phyloP scores from a whole-genome alignment of 2,888 invertebrate species.

The Calameuta pallipes region DNA sequence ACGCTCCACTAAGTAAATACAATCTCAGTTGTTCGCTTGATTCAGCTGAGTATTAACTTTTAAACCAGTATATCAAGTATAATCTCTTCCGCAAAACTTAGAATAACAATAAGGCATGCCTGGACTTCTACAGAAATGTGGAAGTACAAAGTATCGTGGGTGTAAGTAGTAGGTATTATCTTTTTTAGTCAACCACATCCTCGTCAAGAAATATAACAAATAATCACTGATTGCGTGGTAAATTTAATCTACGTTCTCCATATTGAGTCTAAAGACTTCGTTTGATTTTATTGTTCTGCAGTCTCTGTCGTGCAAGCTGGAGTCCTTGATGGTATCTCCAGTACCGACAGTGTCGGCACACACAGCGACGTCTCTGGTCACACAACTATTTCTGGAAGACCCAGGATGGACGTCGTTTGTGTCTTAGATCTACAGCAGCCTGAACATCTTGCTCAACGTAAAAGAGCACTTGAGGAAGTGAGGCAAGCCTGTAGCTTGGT shows the following conservation, averaged over 20 bases:
- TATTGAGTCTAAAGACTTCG: neutral
- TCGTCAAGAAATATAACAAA: neutral
- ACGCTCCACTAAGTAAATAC: neutral
- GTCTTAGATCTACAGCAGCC: slow-evolving; percentile 84
- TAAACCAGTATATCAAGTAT: neutral
- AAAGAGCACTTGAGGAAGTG: slow-evolving; percentile 86
- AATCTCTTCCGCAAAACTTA: neutral
- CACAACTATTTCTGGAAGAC: slow-evolving; percentile 68
- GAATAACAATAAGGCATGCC: neutral
- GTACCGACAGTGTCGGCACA: slow-evolving; percentile 73
- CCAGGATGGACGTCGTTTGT: slow-evolving; percentile 89
- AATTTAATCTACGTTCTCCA: neutral
- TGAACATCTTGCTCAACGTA: slow-evolving; percentile 79
- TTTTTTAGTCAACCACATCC: neutral
- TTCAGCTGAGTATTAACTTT: neutral
- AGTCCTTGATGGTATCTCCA: slow-evolving; percentile 53
- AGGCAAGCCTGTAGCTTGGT: slow-evolving; percentile 82
- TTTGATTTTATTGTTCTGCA: slow-evolving; percentile 11
- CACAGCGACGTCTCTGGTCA: slow-evolving; percentile 73
- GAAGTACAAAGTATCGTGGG: neutral
- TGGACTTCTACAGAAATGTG: neutral
- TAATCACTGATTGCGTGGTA: neutral
- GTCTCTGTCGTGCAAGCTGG: slow-evolving; percentile 18
- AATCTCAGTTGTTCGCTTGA: neutral
- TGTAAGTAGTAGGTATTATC: neutral